Base-by-base conservation (phyloP, 92 coral and sea anemone species). In the Zoanthus sansibaricus region DNA sequence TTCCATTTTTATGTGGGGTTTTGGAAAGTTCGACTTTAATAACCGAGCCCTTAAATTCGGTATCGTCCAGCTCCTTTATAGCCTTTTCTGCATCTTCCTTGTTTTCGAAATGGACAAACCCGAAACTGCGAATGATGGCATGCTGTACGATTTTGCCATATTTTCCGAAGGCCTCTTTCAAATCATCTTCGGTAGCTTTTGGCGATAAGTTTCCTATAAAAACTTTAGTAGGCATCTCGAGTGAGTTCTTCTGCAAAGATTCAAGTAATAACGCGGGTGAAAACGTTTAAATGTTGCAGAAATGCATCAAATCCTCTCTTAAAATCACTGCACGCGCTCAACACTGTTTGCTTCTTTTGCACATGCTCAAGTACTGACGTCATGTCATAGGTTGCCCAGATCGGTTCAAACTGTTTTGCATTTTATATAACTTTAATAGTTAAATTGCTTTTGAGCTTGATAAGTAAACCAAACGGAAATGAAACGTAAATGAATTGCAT, bases 71-170 rank as follows among this genome's bases (percentile, higher is more conserved):
- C 77, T 88, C 94, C 79, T 91, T 91, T 62, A 91, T 91, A 31
- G 94, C 94, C 3, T 85, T 91, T 71, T 91, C 94, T 78, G 94
- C 94, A 72, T 91, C 94, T 56, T 91, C 94, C 78, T 87, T 83
- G 31, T 91, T 83, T 79, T 91, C 94, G 78, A 47, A 91, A 66
- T 91, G 94, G 71, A 91, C 94, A 84, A 91, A 91, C 33, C 77
- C 94, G 70, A 83, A 91, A 72, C 89, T 91, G 79, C 94, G 82
- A 69, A 87, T 73, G 82, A 91, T 91, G 71, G 94, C 88, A 73
- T 77, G 83, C 73, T 91, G 91, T 72, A 78, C 83, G 89, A 91
- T 58, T 16, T 75, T 89, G 76, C 94, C 94, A 75, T 91, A 88
- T 72, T 88, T 88, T 88, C 77, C 94, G 72, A 91, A 91, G 44